These are phyloP conservation scores for Perognathus longimembris DNA, from an alignment of 2,113 vertebrate species.

Conservation along the genomic window DNA sequence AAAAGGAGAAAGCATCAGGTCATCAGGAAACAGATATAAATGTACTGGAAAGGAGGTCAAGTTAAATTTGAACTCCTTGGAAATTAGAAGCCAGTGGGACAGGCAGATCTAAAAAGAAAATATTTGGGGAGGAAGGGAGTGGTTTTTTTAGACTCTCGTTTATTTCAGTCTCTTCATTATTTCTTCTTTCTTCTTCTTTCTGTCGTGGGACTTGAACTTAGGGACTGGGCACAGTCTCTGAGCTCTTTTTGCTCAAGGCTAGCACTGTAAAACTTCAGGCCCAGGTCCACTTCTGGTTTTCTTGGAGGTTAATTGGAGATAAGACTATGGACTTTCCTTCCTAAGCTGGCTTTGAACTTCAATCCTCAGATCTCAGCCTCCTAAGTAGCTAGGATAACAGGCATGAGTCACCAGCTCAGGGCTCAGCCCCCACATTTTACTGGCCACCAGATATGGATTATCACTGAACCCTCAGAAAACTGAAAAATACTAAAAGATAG, in stretches of 20 bases:
- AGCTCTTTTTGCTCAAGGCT: too few species aligned
- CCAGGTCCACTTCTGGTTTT: too few species aligned
- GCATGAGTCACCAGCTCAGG: too few species aligned
- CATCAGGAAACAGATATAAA: constrained; percentile 40
- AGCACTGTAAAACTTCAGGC: too few species aligned
- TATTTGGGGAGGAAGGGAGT: not conserved
- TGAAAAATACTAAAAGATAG: not conserved
- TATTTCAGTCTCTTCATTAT: not conserved
- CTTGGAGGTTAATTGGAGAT: too few species aligned
- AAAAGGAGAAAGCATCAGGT: not conserved
- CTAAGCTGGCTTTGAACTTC: too few species aligned
- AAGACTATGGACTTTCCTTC: too few species aligned
- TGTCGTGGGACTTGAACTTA: too few species aligned
- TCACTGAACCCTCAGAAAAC: constrained; percentile 15
- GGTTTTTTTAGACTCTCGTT: not conserved
- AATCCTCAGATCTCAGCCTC: too few species aligned
- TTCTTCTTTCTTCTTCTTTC: not conserved
- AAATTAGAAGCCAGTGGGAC: not conserved
- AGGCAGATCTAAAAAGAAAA: constrained; percentile 32
- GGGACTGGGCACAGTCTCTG: too few species aligned
- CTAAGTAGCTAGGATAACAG: too few species aligned
- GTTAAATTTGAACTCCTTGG: constrained; percentile 10
- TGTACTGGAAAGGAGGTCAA: constrained; percentile 43
- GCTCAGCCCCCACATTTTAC: not conserved
- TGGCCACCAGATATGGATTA: not conserved